These are phyloP conservation scores for Amblyteles armatorius DNA, from an alignment of 2,888 invertebrate genomes.

Conservation along the genomic window DNA sequence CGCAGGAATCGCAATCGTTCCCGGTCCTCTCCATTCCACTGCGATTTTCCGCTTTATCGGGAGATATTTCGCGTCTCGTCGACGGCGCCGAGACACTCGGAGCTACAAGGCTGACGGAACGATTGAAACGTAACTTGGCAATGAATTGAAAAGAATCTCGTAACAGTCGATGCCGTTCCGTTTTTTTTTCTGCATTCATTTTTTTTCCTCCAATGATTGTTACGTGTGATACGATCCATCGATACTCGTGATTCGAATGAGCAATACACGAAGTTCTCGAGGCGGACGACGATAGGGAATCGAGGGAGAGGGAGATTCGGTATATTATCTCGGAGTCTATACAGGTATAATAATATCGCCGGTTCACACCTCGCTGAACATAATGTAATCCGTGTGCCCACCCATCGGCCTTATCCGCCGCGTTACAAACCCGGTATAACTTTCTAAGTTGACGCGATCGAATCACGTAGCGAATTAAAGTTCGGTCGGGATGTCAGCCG, in stretches of 20 bases:
- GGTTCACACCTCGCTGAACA: slow-evolving; percentile 51
- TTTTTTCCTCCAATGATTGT: slow-evolving; percentile 16
- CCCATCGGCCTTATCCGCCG: slow-evolving; percentile 13
- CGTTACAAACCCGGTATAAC: slow-evolving; percentile 26
- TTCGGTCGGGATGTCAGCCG: slow-evolving; percentile 50
- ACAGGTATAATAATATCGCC: slow-evolving; percentile 39
- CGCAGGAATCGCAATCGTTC: slow-evolving; percentile 5
- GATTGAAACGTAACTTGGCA: slow-evolving; percentile 47
- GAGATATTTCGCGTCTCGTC: background rate
- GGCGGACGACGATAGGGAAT: background rate
- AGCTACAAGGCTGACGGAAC: slow-evolving; percentile 26
- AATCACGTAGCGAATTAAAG: slow-evolving; percentile 71
- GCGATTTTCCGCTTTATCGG: background rate
- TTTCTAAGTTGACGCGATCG: slow-evolving; percentile 59
- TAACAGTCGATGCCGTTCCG: slow-evolving; percentile 15
- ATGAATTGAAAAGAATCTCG: slow-evolving; percentile 47
- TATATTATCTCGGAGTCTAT: background rate
- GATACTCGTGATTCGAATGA: slow-evolving; percentile 28
- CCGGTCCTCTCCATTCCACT: slow-evolving; percentile 11
- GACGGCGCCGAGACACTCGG: background rate
- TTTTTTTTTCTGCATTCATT: background rate
- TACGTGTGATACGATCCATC: slow-evolving; percentile 28
- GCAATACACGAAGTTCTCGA: slow-evolving; percentile 6
- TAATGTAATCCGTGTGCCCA: slow-evolving; percentile 38
- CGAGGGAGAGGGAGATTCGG: background rate